Evolutionary conservation across 1,140 invertebrate species (phyloP).

Genomic region (Plodia interpunctella): DNA sequence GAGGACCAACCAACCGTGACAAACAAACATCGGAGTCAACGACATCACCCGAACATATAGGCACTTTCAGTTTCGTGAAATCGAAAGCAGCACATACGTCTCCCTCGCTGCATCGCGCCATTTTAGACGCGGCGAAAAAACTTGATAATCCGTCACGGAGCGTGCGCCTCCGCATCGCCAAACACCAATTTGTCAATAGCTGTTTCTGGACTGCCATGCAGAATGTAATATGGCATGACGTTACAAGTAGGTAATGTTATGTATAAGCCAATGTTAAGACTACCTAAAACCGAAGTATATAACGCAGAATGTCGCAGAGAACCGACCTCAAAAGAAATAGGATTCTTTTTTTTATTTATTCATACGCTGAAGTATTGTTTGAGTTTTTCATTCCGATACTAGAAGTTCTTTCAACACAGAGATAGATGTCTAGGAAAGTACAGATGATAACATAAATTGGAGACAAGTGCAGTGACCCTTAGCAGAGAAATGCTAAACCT

Average conservation of each 20-base stretch:
- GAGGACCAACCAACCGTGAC: slow-evolving; percentile 54
- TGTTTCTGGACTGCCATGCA: background rate
- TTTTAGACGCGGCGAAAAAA: slow-evolving; percentile 56
- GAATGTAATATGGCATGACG: background rate
- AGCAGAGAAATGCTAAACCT: slow-evolving; percentile 51
- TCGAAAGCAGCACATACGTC: slow-evolving; percentile 61
- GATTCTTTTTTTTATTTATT: too few relatives aligned
- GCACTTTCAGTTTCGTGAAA: slow-evolving; percentile 70
- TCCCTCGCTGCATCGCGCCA: slow-evolving; percentile 40
- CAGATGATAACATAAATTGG: background rate
- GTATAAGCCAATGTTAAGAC: too few relatives aligned
- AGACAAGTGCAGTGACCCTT: slow-evolving; percentile 50
- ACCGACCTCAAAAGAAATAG: too few relatives aligned
- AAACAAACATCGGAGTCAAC: slow-evolving; percentile 70
- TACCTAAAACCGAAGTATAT: too few relatives aligned
- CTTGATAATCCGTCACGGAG: slow-evolving; percentile 48
- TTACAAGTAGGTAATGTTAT: too few relatives aligned
- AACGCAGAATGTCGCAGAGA: too few relatives aligned
- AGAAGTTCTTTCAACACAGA: too few relatives aligned
- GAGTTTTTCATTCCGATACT: too few relatives aligned
- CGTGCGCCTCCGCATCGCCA: slow-evolving; percentile 33
- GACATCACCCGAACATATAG: slow-evolving; percentile 65
- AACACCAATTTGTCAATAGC: slow-evolving; percentile 45
- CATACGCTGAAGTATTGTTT: too few relatives aligned
- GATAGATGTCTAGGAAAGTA: too few relatives aligned